Percentiles rank a stretch among this genome's conserved stretches.
Evolutionary conservation across 2,888 invertebrate genomes (phyloP).

Genomic region (Cyclophora albipunctata): DNA sequence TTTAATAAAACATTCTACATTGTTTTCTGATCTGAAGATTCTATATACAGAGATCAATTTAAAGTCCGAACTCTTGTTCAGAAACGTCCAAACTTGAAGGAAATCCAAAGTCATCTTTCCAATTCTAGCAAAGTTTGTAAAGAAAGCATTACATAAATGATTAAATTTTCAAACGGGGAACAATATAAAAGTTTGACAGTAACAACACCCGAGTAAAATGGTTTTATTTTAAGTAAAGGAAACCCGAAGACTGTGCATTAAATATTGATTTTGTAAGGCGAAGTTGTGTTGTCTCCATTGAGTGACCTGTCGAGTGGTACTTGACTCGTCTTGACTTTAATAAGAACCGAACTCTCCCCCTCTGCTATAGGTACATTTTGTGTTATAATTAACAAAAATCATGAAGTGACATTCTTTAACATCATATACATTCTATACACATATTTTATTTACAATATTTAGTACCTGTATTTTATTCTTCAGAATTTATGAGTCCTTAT

Average conservation of each 20-base stretch:
- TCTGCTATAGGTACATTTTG: slow-evolving; percentile 19
- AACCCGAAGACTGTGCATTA: slow-evolving; percentile 22
- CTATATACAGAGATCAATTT: background rate
- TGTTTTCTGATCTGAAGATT: background rate
- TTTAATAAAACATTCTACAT: slow-evolving; percentile 7
- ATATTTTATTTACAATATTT: no score
- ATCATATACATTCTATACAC: no score
- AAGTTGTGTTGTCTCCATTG: slow-evolving; percentile 42
- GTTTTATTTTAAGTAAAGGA: slow-evolving; percentile 11
- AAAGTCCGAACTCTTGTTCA: no score
- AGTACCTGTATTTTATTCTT: no score
- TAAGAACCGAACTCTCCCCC: slow-evolving; percentile 55
- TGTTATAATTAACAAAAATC: slow-evolving; percentile 16
- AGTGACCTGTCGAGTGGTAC: slow-evolving; percentile 55
- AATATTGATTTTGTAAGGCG: slow-evolving; percentile 34
- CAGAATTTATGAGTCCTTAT: no score
- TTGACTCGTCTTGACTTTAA: slow-evolving; percentile 62
- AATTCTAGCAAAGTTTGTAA: slow-evolving; percentile 16
- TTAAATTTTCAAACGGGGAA: slow-evolving; percentile 18
- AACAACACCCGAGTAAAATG: slow-evolving; percentile 11
- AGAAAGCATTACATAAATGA: slow-evolving; percentile 20
- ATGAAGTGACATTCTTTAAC: slow-evolving; percentile 36
- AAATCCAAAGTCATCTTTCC: background rate
- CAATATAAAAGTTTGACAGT: slow-evolving; percentile 6
- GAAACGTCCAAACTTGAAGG: no score